Evolutionary conservation across 2,888 invertebrate species (phyloP).

Genomic region (Blastobasis lacticolella): DNA sequence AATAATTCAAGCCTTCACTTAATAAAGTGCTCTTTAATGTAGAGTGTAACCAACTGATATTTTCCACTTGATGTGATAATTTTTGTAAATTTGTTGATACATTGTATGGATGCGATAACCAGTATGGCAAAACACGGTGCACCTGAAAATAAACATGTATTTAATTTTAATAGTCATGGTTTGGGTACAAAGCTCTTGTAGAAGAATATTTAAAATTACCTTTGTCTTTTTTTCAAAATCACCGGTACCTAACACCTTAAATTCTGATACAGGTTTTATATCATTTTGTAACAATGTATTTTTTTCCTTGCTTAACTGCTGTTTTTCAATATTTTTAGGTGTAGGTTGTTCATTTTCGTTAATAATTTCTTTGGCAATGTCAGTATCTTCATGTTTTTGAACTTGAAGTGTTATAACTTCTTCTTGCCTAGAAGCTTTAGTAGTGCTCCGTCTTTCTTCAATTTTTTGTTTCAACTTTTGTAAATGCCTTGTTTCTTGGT

Average conservation of each 20-base stretch:
- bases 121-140: slow-evolving; percentile 86
- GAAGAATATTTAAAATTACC: slow-evolving; percentile 30
- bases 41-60: slow-evolving; percentile 77
- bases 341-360: background rate
- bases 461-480: slow-evolving; percentile 76
- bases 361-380: slow-evolving; percentile 20
- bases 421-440: background rate
- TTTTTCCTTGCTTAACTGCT: too few species aligned
- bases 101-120: slow-evolving; percentile 87
- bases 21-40: slow-evolving; percentile 76
- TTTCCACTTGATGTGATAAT: slow-evolving; percentile 65
- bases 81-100: slow-evolving; percentile 82
- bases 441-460: slow-evolving; percentile 57
- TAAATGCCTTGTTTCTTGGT: slow-evolving; percentile 72
- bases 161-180: background rate
- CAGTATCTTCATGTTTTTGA: slow-evolving; percentile 20
- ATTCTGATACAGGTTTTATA: slow-evolving; percentile 44
- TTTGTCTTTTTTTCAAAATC: slow-evolving; percentile 73
- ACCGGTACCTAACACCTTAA: slow-evolving; percentile 80
- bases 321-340: slow-evolving; percentile 5
- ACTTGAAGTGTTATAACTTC: slow-evolving; percentile 1
- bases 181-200: background rate
- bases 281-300: slow-evolving; percentile 5
- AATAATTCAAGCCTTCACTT: slow-evolving; percentile 80
- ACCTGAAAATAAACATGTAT: slow-evolving; percentile 64